Evolutionary conservation across 2,797 vertebrate genomes (phyloP), one percentile per base, ranked within the genome.

Genomic region (Petrocephalus schoutedeni): DNA sequence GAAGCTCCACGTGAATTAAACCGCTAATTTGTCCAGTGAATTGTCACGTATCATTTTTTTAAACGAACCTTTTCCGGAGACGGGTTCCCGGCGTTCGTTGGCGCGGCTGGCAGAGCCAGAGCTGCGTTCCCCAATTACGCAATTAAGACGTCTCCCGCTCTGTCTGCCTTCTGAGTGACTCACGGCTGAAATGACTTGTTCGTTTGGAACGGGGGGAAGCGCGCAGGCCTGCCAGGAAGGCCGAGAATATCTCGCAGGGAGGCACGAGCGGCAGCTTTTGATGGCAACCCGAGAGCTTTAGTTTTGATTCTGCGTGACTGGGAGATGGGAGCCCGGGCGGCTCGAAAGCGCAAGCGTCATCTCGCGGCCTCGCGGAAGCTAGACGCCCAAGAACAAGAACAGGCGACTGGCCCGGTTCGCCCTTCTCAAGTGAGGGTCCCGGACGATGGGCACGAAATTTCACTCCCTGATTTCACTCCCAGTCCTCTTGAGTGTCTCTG

Each of bases 1-100:
- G 41, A 83, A 41, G 28, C 3, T 8, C 16, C 21, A 5, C 32
- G 84, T 86, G 16, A 71, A 23, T 86, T 57, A 58, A 86, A 58
- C 53, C 32, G 54, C 86, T 57, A 59, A 86, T 86, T 86, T 59
- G 56, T 86, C 54, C 84, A 86, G 41, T 58, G 49, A 64, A 86
- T 86, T 86, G 53, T 86, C 28, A 59, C 83, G 53, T 86, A 36
- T 57, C 53, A 9, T 36, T 41, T 41, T 36, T 41, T 41, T 57
- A n/a, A 36, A n/a, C 32, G 1, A n/a, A 41, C 10, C 36, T 12
- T 80, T 19, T 19, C 36, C 36, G 32, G 12, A 32, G 21, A 59
- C 14, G 7, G 53, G 56, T 41, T 56, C 41, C 51, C 45, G 14
- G 49, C 80, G 16, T 51, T 2, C 41, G 4, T 36, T 8, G 6